Percentiles rank a stretch among this genome's conserved stretches.
phyloP scores from a whole-genome alignment of 2,888 invertebrate genomes.

The Macaria notata region DNA sequence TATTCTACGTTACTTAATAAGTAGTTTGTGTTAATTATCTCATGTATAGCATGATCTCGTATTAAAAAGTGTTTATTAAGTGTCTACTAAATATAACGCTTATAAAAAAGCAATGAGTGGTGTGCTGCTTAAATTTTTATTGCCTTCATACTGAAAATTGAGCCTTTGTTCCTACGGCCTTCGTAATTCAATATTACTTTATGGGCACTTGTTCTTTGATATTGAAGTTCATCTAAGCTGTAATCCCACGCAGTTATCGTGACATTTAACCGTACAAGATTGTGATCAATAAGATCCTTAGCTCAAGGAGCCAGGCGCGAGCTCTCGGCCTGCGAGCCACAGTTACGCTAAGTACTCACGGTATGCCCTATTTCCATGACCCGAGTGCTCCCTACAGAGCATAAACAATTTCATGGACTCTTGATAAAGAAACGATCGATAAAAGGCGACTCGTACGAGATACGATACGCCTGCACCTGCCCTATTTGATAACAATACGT shows the following conservation, averaged over 20 bases:
- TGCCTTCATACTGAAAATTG: too few relatives aligned
- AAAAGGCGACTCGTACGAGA: slow-evolving; percentile 30
- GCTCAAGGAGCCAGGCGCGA: slow-evolving; percentile 30
- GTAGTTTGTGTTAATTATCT: too few relatives aligned
- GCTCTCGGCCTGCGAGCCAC: slow-evolving; percentile 14
- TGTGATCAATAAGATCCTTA: slow-evolving; percentile 58
- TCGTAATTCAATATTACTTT: background rate
- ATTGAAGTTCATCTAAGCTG: background rate
- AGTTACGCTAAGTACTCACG: slow-evolving; percentile 6
- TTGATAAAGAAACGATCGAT: slow-evolving; percentile 66
- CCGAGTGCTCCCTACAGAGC: slow-evolving; percentile 34
- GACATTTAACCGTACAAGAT: slow-evolving; percentile 40
- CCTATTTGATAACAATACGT: slow-evolving; percentile 21
- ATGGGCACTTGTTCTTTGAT: slow-evolving; percentile 1
- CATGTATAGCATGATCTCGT: too few relatives aligned
- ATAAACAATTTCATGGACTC: slow-evolving; percentile 55
- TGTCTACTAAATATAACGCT: too few relatives aligned
- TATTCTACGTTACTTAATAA: too few relatives aligned
- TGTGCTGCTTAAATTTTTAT: too few relatives aligned
- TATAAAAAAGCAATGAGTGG: too few relatives aligned
- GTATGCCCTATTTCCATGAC: slow-evolving; percentile 23
- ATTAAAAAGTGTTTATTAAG: too few relatives aligned
- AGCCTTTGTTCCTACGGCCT: too few relatives aligned
- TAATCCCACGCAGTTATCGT: slow-evolving; percentile 14
- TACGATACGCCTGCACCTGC: slow-evolving; percentile 7